Conservation (phyloP, 2,797 vertebrate genomes). For the Galaxias olidus region DNA sequence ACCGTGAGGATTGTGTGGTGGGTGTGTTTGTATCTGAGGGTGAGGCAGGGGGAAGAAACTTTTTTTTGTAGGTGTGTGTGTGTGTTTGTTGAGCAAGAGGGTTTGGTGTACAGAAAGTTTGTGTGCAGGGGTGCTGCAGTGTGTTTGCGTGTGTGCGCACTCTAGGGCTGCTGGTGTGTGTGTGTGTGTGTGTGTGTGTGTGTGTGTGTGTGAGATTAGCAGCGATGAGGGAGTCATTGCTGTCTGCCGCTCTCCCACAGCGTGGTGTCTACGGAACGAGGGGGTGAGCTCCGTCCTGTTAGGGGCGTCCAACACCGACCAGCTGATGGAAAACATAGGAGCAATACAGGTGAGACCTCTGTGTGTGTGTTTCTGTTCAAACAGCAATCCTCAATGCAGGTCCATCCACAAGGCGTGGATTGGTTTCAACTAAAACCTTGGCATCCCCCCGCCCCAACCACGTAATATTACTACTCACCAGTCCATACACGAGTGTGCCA, state of each 20-base stretch:
- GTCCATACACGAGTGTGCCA: neutral
- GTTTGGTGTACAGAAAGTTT: neutral
- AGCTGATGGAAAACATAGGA: constrained; percentile 98
- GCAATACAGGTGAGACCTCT: constrained; percentile 89
- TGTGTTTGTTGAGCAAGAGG: neutral
- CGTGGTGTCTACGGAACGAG: constrained; percentile 97
- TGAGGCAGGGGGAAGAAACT: neutral
- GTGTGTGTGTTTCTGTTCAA: neutral
- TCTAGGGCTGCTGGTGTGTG: neutral
- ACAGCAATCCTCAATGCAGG: too few relatives aligned
- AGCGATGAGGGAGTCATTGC: constrained; percentile 54
- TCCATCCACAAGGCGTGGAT: too few relatives aligned
- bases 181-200: constrained; percentile 16
- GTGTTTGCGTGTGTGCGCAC: constrained; percentile 1
- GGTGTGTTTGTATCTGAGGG: neutral
- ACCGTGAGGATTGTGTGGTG: neutral
- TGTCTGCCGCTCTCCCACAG: constrained; percentile 80
- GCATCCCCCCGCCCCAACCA: too few relatives aligned
- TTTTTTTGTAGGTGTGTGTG: neutral
- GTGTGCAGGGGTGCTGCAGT: neutral
- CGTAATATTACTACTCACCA: too few relatives aligned
- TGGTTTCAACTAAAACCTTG: too few relatives aligned
- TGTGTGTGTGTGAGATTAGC: constrained; percentile 21
- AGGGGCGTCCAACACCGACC: constrained; percentile 94
- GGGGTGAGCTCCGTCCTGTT: constrained; percentile 96